Evolutionary conservation across 1,140 invertebrate genomes (phyloP).

Genomic region (Ericerus pela): DNA sequence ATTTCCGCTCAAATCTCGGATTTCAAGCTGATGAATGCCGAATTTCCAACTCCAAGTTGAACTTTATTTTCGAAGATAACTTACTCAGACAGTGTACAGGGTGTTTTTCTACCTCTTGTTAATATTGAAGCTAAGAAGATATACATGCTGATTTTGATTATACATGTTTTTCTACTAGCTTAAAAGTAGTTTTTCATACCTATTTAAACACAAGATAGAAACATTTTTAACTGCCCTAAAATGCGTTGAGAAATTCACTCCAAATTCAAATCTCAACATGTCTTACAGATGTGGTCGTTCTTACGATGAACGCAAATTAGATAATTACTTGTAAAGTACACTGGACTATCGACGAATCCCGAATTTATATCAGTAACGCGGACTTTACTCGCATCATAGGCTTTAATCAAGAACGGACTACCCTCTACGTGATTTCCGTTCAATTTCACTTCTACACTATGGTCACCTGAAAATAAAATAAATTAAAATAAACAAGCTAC

Average conservation of each 20-base stretch:
- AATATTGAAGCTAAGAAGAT: no score
- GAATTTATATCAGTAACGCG: constrained; percentile 78
- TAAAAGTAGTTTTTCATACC: no score
- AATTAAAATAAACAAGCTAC: constrained; percentile 8
- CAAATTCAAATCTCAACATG: background rate
- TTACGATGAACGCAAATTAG: background rate
- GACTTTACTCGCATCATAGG: constrained; percentile 82
- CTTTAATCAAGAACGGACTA: constrained; percentile 88
- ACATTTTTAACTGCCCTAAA: no score
- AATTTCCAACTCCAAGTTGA: no score
- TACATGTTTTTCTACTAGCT: no score
- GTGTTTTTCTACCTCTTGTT: no score
- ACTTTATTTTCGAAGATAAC: no score
- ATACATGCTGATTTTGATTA: no score
- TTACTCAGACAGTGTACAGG: no score
- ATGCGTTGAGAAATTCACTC: background rate
- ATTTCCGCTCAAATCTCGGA: no score
- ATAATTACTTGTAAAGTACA: constrained; percentile 80
- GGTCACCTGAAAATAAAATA: constrained; percentile 44
- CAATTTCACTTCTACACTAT: constrained; percentile 78
- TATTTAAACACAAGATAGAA: no score
- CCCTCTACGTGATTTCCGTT: constrained; percentile 72
- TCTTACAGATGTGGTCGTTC: background rate
- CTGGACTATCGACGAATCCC: constrained; percentile 77
- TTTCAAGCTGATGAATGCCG: no score